phyloP scores from a whole-genome alignment of 1,140 invertebrate species.

The Schlechtendalia chinensis region DNA sequence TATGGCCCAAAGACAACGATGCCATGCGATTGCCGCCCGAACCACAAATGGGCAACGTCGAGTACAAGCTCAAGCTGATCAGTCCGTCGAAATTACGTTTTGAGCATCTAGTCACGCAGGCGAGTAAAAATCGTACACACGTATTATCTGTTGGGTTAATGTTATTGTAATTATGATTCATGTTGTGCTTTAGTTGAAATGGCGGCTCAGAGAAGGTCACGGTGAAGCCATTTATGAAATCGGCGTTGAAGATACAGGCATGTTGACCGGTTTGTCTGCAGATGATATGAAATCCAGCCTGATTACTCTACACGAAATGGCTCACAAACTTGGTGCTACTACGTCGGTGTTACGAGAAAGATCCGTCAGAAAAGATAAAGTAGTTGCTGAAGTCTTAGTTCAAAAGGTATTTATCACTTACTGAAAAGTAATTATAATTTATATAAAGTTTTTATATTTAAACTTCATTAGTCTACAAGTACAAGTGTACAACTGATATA shows the following conservation, averaged over 20 bases:
- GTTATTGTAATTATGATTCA: too few species aligned
- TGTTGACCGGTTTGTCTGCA: constrained; percentile 74
- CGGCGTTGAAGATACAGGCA: constrained; percentile 90
- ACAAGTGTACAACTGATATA: not conserved
- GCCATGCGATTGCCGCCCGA: constrained; percentile 73
- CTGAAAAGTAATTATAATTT: not conserved
- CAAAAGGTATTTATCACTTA: constrained; percentile 66
- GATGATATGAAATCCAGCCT: constrained; percentile 81
- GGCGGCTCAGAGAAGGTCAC: constrained; percentile 80
- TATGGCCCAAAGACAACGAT: constrained; percentile 55
- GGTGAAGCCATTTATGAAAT: constrained; percentile 97
- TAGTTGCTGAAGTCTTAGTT: constrained; percentile 84
- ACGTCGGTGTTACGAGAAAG: constrained; percentile 69
- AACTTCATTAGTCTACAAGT: not conserved
- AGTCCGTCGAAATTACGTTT: constrained; percentile 80
- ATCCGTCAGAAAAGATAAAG: constrained; percentile 58
- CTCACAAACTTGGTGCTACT: constrained; percentile 76
- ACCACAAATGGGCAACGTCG: constrained; percentile 85
- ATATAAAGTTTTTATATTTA: not conserved
- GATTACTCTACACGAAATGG: constrained; percentile 81
- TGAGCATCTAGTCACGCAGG: constrained; percentile 85
- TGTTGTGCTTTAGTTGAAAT: constrained; percentile 69
- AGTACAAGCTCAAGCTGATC: constrained; percentile 88
- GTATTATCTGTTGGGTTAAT: too few species aligned
- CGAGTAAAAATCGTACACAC: constrained; percentile 53